Conservation (phyloP, 2,797 vertebrate species). For the Cuniculus paca region DNA sequence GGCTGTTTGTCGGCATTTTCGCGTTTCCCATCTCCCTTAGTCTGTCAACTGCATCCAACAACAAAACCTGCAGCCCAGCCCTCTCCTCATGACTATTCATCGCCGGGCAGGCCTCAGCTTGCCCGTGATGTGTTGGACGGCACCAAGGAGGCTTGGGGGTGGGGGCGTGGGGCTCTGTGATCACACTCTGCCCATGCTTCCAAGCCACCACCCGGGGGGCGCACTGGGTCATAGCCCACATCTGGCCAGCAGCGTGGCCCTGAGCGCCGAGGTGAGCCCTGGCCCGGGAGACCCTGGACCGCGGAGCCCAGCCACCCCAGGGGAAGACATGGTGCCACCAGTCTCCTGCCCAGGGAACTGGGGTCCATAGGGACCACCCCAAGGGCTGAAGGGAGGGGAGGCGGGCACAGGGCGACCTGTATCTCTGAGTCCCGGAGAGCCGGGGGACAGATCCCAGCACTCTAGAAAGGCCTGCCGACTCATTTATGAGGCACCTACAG, state of each 20-base stretch:
- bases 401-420: accelerated
- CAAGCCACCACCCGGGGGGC: accelerated
- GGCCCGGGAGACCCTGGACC: neutral
- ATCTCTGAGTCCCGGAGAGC: neutral
- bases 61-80: slow-evolving; percentile 93
- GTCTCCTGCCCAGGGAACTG: neutral
- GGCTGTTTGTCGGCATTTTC: slow-evolving; percentile 82
- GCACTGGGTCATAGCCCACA: neutral
- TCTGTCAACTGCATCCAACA: slow-evolving; percentile 96
- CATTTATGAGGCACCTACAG: neutral
- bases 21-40: slow-evolving; percentile 88
- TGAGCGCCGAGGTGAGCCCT: neutral
- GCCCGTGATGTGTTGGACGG: slow-evolving; percentile 92
- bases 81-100: slow-evolving; percentile 96
- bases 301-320: neutral
- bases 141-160: slow-evolving; percentile 88
- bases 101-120: slow-evolving; percentile 94
- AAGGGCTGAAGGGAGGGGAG: neutral
- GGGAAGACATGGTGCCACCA: neutral
- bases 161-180: slow-evolving; percentile 61
- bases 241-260: neutral
- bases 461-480: neutral
- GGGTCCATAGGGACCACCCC: neutral
- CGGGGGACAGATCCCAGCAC: neutral
- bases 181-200: neutral